Evolutionary conservation across 2,113 vertebrate species (phyloP).

Genomic region (Sterna hirundo): DNA sequence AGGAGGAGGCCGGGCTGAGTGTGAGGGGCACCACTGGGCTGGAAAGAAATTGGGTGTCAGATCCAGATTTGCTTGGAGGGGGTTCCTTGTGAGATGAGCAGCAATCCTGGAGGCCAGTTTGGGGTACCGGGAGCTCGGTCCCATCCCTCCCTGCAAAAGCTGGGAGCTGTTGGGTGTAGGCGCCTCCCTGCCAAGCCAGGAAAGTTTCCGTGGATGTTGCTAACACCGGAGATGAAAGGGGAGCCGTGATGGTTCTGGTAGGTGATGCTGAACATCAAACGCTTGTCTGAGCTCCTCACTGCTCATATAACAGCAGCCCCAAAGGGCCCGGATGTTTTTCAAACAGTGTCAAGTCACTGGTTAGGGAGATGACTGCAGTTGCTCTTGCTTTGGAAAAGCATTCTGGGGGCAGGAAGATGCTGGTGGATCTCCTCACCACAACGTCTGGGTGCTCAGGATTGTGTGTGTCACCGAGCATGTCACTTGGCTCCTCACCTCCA

Average conservation of each 20-base stretch:
- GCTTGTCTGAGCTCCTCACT: not conserved
- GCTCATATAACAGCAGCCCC: not conserved
- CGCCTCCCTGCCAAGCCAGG: not conserved
- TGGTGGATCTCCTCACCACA: not conserved
- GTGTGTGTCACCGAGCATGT: not conserved
- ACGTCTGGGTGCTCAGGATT: not conserved
- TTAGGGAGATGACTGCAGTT: not conserved
- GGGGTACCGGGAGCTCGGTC: accelerated
- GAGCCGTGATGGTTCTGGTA: not conserved
- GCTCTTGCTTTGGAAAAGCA: not conserved
- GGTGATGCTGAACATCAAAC: not conserved
- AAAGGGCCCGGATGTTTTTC: not conserved
- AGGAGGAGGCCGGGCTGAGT: not conserved
- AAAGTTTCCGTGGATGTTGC: not conserved
- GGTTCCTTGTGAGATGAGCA: not conserved
- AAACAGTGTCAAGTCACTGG: not conserved
- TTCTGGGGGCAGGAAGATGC: not conserved
- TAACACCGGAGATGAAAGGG: not conserved
- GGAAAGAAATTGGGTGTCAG: not conserved
- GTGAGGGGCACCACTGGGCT: not conserved
- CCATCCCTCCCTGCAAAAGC: not conserved
- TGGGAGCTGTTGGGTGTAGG: not conserved
- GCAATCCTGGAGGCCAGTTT: not conserved
- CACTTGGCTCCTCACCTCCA: not conserved
- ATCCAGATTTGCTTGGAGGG: not conserved